These are phyloP conservation scores for Menura novaehollandiae DNA, from an alignment of 2,113 vertebrate genomes.

Conservation along the genomic window DNA sequence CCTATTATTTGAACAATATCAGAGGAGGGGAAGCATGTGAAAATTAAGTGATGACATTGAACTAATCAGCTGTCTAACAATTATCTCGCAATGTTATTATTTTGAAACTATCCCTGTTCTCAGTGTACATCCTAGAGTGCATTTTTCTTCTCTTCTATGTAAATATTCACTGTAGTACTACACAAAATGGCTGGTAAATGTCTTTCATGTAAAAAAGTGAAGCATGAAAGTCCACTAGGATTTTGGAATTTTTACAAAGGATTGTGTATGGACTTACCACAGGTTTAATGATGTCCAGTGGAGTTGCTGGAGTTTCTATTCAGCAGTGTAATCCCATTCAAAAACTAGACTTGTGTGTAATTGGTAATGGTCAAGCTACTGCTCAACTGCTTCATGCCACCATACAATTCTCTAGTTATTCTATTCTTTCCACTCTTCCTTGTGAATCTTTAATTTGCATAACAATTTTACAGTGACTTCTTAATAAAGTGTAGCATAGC, in stretches of 20 bases:
- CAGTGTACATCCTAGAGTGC: background rate
- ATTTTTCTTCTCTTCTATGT: background rate
- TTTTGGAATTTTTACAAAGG: background rate
- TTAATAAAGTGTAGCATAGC: background rate
- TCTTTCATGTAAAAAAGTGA: background rate
- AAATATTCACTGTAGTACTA: background rate
- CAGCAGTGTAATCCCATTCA: background rate
- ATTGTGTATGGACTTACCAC: background rate
- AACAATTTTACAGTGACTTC: background rate
- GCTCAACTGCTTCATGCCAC: background rate
- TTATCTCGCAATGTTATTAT: background rate
- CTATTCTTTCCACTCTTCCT: background rate
- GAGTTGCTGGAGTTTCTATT: background rate
- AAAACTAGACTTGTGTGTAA: background rate
- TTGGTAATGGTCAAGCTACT: background rate
- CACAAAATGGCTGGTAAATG: background rate
- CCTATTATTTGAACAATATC: background rate
- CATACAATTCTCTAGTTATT: background rate
- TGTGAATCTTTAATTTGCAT: slow-evolving; percentile 8
- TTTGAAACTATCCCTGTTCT: background rate
- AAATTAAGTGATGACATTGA: background rate
- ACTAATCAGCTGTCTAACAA: background rate
- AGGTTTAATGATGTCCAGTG: background rate
- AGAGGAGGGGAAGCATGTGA: background rate
- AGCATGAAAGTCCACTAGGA: background rate